Evolutionary conservation across 2,113 vertebrate genomes (phyloP), one percentile per base, ranked within the genome.

Genomic region (Oriolus oriolus): DNA sequence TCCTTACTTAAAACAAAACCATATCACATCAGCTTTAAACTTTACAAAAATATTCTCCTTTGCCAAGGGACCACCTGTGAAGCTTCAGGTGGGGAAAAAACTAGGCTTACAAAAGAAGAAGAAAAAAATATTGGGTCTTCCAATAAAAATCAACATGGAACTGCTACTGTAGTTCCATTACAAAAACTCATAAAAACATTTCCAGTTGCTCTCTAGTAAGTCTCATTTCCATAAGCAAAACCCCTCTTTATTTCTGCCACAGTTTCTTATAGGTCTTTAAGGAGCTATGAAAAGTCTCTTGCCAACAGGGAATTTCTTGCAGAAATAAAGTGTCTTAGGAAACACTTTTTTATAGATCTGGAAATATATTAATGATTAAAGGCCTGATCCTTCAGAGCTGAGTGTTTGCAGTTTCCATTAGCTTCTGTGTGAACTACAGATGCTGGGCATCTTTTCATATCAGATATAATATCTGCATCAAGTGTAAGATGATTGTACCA

Each of bases 241-340:
- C 91, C 88, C 33, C 33, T 83, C 87, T 97, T 95, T 96, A 97
- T 97, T 96, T 96, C 95, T 98, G 93, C 87, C 95, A 96, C 79
- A 66, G 71, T 31, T 94, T 74, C 90, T 97, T 96, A 95, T 37
- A 56, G 71, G 92, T 64, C 94, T 95, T 95, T 60, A 69, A 96
- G 95, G 94, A 96, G n/a, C 84, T 94, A 69, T 97, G 96, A 97
- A 97, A 97, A 96, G 53, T 91, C 77, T 90, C 77, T 94, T 89
- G 92, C 96, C 94, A 97, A 94, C 68, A 96, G 95, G 89, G 96
- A 97, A 97, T 95, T 95, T 96, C 97, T 97, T 96, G 93, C 60
- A 95, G 84, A 97, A 96, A 90, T 91, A 86, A 96, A 96, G 82
- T 84, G 93, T 91, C 87, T 96, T 96, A 93, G 91, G 96, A 95